Evolutionary conservation across 2,888 invertebrate species (phyloP), one percentile per base, ranked within the genome.

Genomic region (Willowsia nigromaculata): DNA sequence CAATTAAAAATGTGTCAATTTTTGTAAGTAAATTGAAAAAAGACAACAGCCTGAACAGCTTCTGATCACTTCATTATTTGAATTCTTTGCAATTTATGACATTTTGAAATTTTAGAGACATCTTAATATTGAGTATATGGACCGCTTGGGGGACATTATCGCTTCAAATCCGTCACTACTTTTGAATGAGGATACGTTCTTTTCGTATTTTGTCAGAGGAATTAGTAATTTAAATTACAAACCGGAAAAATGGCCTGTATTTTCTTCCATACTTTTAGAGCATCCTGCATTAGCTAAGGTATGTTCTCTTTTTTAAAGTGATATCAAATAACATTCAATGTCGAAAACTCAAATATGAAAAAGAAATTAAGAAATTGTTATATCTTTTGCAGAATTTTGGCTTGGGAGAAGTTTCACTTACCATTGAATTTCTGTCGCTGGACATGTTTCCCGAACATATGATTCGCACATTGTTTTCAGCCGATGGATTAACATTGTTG

Each of bases 171-270:
- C 94, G 0, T 91, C 92, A 0, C 92, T 94, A 0, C 93, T 95
- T 15, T 91, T 94, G n/a, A 93, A 93, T 18, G 94, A 94, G 1
- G 93, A 94, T 40, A 93, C 94, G 0, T 93, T 94, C 3, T 93
- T 95, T 27, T 94, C 95, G 89, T 94, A 94, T 47, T 94, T 96
- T 92, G 93, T 96, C 62, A 94, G 94, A 93, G 95, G 94, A 62
- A 94, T 96, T n/a, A 94, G 95, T 1, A 94, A 94, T 92, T 95
- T 95, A 76, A 95, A 96, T 94, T 96, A 95, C 93, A 95, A 94
- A 25, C 96, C 96, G 0, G 93, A 94, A 9, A 93, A 94, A 90
- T 96, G 96, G 96, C 93, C 94, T 0, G 93, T 92, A 18, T 93
- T 96, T 40, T 93, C 93, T 59, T 93, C 93, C 22, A 93, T 94